Conservation (phyloP, 2,888 invertebrate genomes). For the Drosophila koepferae region DNA sequence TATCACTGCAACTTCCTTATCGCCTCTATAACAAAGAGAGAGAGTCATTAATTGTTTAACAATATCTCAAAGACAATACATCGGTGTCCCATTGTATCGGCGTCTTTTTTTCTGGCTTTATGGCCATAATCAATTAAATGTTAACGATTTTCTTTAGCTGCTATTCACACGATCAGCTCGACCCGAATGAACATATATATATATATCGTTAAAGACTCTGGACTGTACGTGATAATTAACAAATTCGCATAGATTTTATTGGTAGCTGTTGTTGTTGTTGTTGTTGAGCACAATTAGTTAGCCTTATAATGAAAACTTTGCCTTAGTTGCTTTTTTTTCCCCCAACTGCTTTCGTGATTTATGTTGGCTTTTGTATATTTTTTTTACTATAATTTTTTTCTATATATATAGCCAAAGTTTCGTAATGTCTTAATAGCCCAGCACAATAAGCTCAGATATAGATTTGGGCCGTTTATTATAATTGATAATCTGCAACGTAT, state of each 20-base stretch:
- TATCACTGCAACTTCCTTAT: neutral
- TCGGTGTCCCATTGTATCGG: conserved; percentile 16
- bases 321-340: conserved; percentile 26
- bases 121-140: conserved; percentile 27
- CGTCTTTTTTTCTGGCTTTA: conserved; percentile 11
- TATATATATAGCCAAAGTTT: conserved; percentile 17
- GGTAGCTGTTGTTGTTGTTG: neutral
- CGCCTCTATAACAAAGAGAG: neutral
- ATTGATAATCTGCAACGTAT: conserved; percentile 25
- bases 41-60: neutral
- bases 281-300: conserved; percentile 16
- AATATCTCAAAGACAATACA: neutral
- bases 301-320: conserved; percentile 29
- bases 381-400: conserved; percentile 35
- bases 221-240: conserved; percentile 69
- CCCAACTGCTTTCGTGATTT: conserved; percentile 34
- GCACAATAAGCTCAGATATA: conserved; percentile 35
- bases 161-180: conserved; percentile 38
- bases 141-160: conserved; percentile 25
- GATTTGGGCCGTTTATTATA: conserved; percentile 17
- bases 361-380: conserved; percentile 43
- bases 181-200: conserved; percentile 9
- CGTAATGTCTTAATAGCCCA: conserved; percentile 39
- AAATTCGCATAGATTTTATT: conserved; percentile 54
- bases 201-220: conserved; percentile 27